phyloP scores from a whole-genome alignment of 2,888 invertebrate genomes.

The Galerucella nymphaeae region DNA sequence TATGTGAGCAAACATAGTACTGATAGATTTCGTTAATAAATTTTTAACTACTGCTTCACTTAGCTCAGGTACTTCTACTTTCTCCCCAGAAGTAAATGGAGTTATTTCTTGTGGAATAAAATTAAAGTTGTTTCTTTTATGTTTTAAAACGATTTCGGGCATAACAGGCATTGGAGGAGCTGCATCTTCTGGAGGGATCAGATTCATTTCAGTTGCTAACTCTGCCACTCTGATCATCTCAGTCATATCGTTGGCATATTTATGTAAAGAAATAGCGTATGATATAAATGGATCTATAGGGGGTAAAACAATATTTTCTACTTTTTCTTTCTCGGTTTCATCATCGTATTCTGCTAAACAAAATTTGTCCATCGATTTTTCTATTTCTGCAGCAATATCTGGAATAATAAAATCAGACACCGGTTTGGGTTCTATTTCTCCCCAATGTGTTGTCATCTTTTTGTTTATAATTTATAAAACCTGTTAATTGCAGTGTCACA shows the following conservation, averaged over 20 bases:
- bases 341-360: constrained; percentile 58
- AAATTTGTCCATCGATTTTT: constrained; percentile 59
- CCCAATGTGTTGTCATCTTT: constrained; percentile 54
- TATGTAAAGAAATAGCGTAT: constrained; percentile 60
- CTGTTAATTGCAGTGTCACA: background rate
- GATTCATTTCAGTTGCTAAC: constrained; percentile 57
- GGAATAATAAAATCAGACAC: constrained; percentile 45
- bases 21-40: constrained; percentile 66
- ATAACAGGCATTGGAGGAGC: constrained; percentile 56
- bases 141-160: constrained; percentile 53
- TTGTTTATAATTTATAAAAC: background rate
- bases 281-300: constrained; percentile 59
- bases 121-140: constrained; percentile 56
- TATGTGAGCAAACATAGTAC: constrained; percentile 67
- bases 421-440: constrained; percentile 53
- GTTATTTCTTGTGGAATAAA: constrained; percentile 57
- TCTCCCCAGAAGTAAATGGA: constrained; percentile 48
- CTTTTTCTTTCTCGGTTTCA: constrained; percentile 47
- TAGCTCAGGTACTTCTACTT: constrained; percentile 58
- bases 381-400: constrained; percentile 59
- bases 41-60: constrained; percentile 58
- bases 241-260: constrained; percentile 58
- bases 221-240: constrained; percentile 59
- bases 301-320: constrained; percentile 54
- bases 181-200: constrained; percentile 58